Evolutionary conservation across 2,113 vertebrate genomes (phyloP), one percentile per base, ranked within the genome.

Genomic region (Rynchops niger): DNA sequence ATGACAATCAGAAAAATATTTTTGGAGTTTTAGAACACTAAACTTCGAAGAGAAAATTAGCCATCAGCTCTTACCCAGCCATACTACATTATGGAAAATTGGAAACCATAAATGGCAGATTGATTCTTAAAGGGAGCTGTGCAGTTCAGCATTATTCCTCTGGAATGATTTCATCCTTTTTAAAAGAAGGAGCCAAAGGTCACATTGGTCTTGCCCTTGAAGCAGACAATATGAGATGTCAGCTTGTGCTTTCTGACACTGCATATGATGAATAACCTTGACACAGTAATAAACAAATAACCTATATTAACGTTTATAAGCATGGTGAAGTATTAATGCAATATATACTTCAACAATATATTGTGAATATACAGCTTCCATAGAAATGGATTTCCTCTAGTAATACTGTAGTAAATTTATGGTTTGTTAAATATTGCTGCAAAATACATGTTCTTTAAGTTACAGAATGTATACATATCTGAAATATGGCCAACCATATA

Each of bases 171-270:
- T 96, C 95, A 97, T 96, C 91, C 96, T 98, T 93, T 97, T 88
- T 93, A 97, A 96, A 97, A 94, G 90, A 96, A 87, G 80, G 82
- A 96, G 97, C 84, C 97, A 98, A 91, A 98, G 98, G 98, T 98
- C 97, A 95, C 83, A 15, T 73, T 95, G 96, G 97, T 91, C 93
- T 96, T 98, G 95, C 95, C 96, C 96, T 98, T 97, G 95, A 97
- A 97, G 91, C 88, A 97, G 97, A 97, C 94, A 96, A 96, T 95
- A 92, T 93, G 97, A 97, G 97, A 96, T 96, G 97, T 96, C 97
- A 85, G 97, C 96, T 91, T 96, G 97, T 96, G 97, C 97, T 97
- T 93, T 97, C 97, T 97, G 97, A 97, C 96, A 95, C 84, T 90
- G 90, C 95, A 56, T 95, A 93, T 98, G 95, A 97, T 97, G 91